Evolutionary conservation across 2,888 invertebrate species (phyloP).

Genomic region (Oscheius myriophilus): DNA sequence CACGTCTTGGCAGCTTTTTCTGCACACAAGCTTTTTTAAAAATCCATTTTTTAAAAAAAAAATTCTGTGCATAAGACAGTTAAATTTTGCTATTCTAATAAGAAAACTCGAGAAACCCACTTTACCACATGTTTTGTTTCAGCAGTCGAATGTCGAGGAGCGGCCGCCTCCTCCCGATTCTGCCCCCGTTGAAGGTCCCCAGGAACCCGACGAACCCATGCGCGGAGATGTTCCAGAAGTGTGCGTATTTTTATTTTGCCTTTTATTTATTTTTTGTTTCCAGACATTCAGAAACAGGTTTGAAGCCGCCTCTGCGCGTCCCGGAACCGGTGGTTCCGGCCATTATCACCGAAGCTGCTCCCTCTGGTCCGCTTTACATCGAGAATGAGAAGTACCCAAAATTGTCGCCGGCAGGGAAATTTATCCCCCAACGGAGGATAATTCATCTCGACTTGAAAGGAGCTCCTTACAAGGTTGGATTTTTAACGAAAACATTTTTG

Average conservation of each 20-base stretch:
- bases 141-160: no score
- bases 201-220: neutral
- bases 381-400: constrained; percentile 57
- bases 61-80: no score
- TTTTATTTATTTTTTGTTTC: neutral
- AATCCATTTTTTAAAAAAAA: neutral
- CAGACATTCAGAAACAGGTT: neutral
- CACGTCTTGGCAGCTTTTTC: no score
- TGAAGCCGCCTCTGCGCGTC: neutral
- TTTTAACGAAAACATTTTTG: no score
- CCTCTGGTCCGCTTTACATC: constrained; percentile 4
- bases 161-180: no score
- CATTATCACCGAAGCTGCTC: neutral
- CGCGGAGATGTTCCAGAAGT: constrained; percentile 3
- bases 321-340: neutral
- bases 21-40: no score
- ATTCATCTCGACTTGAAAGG: constrained; percentile 85
- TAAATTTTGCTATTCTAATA: no score
- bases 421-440: constrained; percentile 74
- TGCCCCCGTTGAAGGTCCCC: neutral
- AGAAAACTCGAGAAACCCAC: no score
- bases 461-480: constrained; percentile 59
- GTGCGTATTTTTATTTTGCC: neutral
- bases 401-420: constrained; percentile 54
- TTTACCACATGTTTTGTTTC: no score